Base-by-base conservation (phyloP, 2,113 vertebrate species). In the Gadus macrocephalus region DNA sequence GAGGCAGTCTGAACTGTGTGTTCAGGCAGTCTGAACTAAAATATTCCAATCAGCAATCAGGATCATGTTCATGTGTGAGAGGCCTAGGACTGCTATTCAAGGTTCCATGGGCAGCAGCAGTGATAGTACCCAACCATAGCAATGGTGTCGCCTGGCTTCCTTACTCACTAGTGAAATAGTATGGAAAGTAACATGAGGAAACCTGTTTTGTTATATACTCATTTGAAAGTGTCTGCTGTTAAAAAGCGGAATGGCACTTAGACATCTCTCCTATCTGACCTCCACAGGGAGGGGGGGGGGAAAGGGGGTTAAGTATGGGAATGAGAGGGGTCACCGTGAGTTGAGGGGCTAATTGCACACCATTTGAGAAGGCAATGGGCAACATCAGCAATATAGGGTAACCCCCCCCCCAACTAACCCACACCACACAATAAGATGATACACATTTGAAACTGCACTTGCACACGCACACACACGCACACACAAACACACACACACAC, bases 281-380 rank as follows among this genome's bases (percentile, higher is more conserved):
- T 49, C 42, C 12, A 14, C 42, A 55, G 70, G 75, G 68, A 76
- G 66, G 76, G 20, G 60, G 19, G 20, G 20, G 20, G 20, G 20
- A 20, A 20, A 25, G n/a, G 22, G 59, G 87, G 87, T 86, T 87
- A 83, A 86, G 85, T 84, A 84, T 84, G 88, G 78, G 87, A 88
- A 89, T 78, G 82, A 85, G 66, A 79, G 81, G 83, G 31, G 86
- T 87, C 87, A 78, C 70, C 66, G 72, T 76, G 71, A 81, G 80
- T 78, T 81, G 49, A 77, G 74, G 85, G 85, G 90, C 89, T 89
- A 91, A 91, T 90, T 87, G 86, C 85, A 77, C 68, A 79, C 85
- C 84, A 82, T 85, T 81, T 89, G 83, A 88, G 89, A 88, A 90
- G 87, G 42, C 89, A 83, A 86, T 88, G 67, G 69, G 76, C 85